phyloP scores from a whole-genome alignment of 2,797 vertebrate species.

The Lacerta viridis region DNA sequence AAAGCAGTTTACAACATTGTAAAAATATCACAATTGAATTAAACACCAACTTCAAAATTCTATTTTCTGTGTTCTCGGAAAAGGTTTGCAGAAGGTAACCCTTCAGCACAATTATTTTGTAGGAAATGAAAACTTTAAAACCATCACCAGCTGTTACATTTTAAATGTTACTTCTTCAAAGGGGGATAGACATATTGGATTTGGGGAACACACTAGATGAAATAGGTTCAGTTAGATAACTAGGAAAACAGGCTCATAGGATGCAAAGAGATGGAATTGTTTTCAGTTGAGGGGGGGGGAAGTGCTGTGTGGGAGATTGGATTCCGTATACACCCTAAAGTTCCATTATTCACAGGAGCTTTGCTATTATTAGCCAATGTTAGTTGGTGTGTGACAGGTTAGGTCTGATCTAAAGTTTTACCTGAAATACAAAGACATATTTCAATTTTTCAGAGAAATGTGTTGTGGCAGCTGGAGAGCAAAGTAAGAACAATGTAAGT shows the following conservation, averaged over 20 bases:
- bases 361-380: slow-evolving; percentile 52
- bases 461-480: slow-evolving; percentile 54
- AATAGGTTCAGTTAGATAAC: slow-evolving; percentile 30
- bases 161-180: slow-evolving; percentile 34
- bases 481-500: slow-evolving; percentile 13
- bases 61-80: neutral
- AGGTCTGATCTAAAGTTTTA: slow-evolving; percentile 59
- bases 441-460: slow-evolving; percentile 60
- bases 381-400: slow-evolving; percentile 61
- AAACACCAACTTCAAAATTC: neutral
- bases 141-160: slow-evolving; percentile 5
- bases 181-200: slow-evolving; percentile 26
- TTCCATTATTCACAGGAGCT: slow-evolving; percentile 38
- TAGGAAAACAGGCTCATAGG: neutral
- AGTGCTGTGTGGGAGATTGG: slow-evolving; percentile 4
- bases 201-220: neutral
- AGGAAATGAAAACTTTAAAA: neutral
- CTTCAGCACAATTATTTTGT: neutral
- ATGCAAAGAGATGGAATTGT: slow-evolving; percentile 7
- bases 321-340: slow-evolving; percentile 14
- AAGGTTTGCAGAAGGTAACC: neutral
- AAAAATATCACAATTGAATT: neutral
- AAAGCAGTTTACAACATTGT: too few relatives aligned
- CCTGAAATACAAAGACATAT: slow-evolving; percentile 68
- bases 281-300: neutral